Conservation (phyloP, 1,140 invertebrate species). For the Drosophila littoralis region DNA sequence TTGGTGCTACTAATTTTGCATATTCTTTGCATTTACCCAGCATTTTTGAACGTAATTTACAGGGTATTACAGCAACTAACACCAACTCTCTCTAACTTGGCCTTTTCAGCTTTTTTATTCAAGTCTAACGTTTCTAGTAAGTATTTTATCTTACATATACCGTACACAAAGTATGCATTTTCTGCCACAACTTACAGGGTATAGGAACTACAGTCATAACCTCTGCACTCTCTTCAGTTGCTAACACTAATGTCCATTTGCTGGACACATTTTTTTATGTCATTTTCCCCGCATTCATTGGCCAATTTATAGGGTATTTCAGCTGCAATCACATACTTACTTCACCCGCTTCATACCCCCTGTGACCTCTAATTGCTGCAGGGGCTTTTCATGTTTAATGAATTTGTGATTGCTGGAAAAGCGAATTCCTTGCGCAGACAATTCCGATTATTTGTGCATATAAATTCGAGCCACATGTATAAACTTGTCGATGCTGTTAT, state of each 20-base stretch:
- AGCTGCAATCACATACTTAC: not conserved
- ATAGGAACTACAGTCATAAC: too few species aligned
- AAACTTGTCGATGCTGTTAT: conserved; percentile 22
- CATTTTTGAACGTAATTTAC: too few species aligned
- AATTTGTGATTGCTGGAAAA: conserved; percentile 29
- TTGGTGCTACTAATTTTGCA: too few species aligned
- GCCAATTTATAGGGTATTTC: not conserved
- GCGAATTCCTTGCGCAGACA: conserved; percentile 19
- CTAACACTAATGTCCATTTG: too few species aligned
- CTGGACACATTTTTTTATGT: not conserved
- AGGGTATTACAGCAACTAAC: too few species aligned
- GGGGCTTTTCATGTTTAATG: conserved; percentile 23
- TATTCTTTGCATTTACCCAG: too few species aligned
- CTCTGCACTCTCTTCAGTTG: too few species aligned
- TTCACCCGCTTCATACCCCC: not conserved
- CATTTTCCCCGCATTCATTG: not conserved
- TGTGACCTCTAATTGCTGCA: not conserved
- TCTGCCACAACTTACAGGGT: not conserved
- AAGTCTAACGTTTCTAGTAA: too few species aligned
- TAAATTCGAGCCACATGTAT: conserved; percentile 5
- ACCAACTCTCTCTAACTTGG: too few species aligned
- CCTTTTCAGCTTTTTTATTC: too few species aligned
- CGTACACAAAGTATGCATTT: too few species aligned
- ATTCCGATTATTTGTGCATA: conserved; percentile 10
- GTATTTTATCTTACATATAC: too few species aligned